A percentile compares a stretch with the other conserved stretches of the same genome.
Evolutionary conservation across 2,113 vertebrate species (phyloP).

Genomic region (Carassius auratus): DNA sequence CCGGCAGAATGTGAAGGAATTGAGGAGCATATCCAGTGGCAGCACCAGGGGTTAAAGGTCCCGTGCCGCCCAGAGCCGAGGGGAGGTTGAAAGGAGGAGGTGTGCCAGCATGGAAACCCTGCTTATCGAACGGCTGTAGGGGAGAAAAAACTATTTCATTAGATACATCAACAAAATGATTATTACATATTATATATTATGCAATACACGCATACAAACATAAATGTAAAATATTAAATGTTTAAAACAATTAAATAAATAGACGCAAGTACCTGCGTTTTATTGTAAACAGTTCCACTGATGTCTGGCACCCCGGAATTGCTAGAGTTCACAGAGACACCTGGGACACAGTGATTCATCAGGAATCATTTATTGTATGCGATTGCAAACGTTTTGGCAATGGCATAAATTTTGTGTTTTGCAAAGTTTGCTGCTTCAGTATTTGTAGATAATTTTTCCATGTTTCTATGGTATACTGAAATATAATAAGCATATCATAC

Average conservation of each 20-base stretch:
- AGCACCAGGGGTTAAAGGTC: slow-evolving; percentile 91
- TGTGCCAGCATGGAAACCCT: slow-evolving; percentile 87
- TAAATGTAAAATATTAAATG: too few species aligned
- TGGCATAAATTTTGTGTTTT: too few species aligned
- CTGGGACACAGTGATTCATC: slow-evolving; percentile 62
- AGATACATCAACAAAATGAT: background rate
- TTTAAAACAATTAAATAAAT: background rate
- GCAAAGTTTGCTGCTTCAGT: too few species aligned
- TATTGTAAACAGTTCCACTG: slow-evolving; percentile 99
- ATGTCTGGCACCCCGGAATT: slow-evolving; percentile 98
- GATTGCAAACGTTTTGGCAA: too few species aligned
- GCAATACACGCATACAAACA: too few species aligned
- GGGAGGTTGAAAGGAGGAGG: slow-evolving; percentile 96
- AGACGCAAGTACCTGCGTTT: slow-evolving; percentile 86
- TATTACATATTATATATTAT: background rate
- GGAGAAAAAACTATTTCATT: background rate
- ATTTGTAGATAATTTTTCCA: too few species aligned
- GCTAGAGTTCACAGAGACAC: slow-evolving; percentile 97
- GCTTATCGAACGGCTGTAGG: slow-evolving; percentile 87
- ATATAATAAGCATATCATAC: too few species aligned
- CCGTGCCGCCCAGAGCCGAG: slow-evolving; percentile 91
- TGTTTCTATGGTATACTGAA: too few species aligned
- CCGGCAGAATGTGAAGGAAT: slow-evolving; percentile 96
- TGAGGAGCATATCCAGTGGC: slow-evolving; percentile 93
- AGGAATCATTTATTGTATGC: background rate